Base-by-base conservation (phyloP, 2,888 invertebrate species). In the Ophioninae sp. region DNA sequence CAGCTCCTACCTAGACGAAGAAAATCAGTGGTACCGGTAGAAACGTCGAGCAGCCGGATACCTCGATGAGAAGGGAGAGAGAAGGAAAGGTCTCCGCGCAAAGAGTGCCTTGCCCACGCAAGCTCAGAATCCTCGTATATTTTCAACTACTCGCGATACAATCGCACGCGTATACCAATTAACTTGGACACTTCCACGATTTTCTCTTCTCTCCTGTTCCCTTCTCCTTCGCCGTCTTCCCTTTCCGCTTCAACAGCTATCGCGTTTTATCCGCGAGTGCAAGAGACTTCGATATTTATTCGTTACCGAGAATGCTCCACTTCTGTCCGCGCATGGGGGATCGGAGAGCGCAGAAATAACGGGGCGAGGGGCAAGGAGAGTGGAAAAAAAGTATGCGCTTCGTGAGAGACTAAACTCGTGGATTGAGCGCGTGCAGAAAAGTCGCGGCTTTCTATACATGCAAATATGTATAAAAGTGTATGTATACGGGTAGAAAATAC, bases 121-220 rank as follows among this genome's bases (percentile, higher is more conserved):
- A 85, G 77, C 83, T 77, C 84, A 61, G 73, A 72, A 81, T 86
- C 75, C 84, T 86, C 88, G 86, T 89, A 88, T 86, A 86, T 89
- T 41, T 39, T 51, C 58, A 44, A 85, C 82, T 81, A 51, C 79
- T 80, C 37, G 79, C 87, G 89, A 89, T 89, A 87, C 85, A 89
- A 89, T 90, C 88, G 86, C 87, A 86, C 87, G 85, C 85, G 85
- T 85, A 87, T 88, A 89, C 88, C 89, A 89, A 89, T 90, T 89
- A 89, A 89, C 88, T 87, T 87, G 85, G 83, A 85, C 82, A 83
- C 85, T 84, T 86, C 77, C 73, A 68, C 82, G 75, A 82, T 85
- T 85, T 85, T 84, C 73, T 75, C 69, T 76, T 56, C 39, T 69
- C 37, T 71, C 30, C 44, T 17, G 30, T 79, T 74, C 30, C 20